Evolutionary conservation across 2,113 vertebrate species (phyloP), one percentile per base, ranked within the genome.

Genomic region (Sorex araneus): DNA sequence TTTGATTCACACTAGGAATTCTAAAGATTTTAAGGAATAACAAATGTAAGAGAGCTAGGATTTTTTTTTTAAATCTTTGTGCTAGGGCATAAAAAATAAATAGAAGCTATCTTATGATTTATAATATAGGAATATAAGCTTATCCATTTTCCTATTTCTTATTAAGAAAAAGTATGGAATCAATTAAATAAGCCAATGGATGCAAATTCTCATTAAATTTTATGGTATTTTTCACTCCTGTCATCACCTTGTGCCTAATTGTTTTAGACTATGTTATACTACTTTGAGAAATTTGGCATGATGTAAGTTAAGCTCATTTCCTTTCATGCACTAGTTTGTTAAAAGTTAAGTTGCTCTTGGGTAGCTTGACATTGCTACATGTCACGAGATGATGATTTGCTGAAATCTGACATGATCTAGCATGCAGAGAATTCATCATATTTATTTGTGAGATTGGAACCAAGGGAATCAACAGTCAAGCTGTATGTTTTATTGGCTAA

Each of bases 361-460:
- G 32, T 70, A 84, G 54, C 40, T 19, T 84, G 77, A 93, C 92
- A 95, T 91, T 67, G 83, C 78, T 90, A 40, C 89, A 50, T 78
- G 47, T 89, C 89, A 86, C 73, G 91, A 79, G 84, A 74, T 90
- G 66, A 78, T 92, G 89, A 95, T 90, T 93, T 88, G 73, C 82
- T 88, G 70, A 90, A 94, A 90, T 89, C 67, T 92, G 86, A 32
- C 54, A 73, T 47, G 73, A 66, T 74, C 36, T 63, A 83, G 28
- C 47, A 79, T 66, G 57, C 47, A 87, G 81, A 79, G 25, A 89
- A 76, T 71, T 86, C 63, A 92, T 87, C 54, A 84, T 8, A 30
- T 81, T 96, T 92, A 78, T 93, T 79, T 96, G 73, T 84, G 73
- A 87, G 64, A 50, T 93, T 95, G 47, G 63, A 96, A 84, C 7